Percentiles rank a stretch among this genome's conserved stretches.
These are phyloP conservation scores for Rhinichthys klamathensis DNA, from an alignment of 2,113 vertebrate species.

Conservation along the genomic window DNA sequence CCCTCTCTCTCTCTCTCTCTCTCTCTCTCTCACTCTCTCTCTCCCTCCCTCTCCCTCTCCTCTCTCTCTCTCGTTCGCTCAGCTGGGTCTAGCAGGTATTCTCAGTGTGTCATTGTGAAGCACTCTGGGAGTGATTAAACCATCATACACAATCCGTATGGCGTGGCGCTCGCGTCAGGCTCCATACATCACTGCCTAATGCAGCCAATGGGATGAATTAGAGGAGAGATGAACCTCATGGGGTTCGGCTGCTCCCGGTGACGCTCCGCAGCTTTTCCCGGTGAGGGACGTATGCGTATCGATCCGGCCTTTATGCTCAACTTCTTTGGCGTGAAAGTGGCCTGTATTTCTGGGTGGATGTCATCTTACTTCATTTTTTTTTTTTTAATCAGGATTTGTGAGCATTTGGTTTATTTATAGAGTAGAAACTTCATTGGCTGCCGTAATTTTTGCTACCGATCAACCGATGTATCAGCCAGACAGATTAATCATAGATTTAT, in stretches of 20 bases:
- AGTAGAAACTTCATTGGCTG: background rate
- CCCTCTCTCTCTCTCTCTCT: too few species aligned
- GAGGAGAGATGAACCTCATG: constrained; percentile 70
- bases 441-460: background rate
- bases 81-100: constrained; percentile 70
- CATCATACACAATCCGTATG: constrained; percentile 80
- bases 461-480: background rate
- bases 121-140: constrained; percentile 80
- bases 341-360: background rate
- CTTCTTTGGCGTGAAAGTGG: constrained; percentile 27
- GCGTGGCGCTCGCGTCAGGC: constrained; percentile 79
- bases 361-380: background rate
- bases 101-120: constrained; percentile 74
- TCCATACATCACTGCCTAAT: constrained; percentile 84
- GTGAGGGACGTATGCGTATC: constrained; percentile 33
- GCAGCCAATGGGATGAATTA: constrained; percentile 79
- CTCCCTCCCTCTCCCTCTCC: constrained; percentile 8
- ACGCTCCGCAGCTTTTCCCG: constrained; percentile 8
- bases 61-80: background rate
- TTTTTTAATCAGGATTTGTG: background rate
- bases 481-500: background rate
- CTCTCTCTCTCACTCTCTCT: too few species aligned
- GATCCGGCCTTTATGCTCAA: constrained; percentile 36
- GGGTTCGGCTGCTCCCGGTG: constrained; percentile 50
- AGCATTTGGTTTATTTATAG: background rate